A percentile compares a stretch with the other conserved stretches of the same genome.
Evolutionary conservation across 2,888 invertebrate genomes (phyloP).

Genomic region (Chromoteleia sp.): DNA sequence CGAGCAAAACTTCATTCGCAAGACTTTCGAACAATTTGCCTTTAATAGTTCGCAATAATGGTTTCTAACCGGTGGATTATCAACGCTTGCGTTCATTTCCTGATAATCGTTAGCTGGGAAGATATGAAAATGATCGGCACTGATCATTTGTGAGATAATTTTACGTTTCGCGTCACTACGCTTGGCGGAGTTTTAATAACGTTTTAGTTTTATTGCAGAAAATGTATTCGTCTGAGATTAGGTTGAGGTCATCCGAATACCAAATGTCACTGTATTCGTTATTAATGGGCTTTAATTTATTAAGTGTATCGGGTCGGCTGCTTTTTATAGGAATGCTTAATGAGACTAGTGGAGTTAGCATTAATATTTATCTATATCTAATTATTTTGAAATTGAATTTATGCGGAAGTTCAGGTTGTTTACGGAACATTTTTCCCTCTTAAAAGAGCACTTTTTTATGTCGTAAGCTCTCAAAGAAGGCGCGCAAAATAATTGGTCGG

Average conservation of each 20-base stretch:
- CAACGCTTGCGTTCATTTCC: constrained; percentile 47
- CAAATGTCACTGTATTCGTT: constrained; percentile 14
- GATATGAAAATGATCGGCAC: constrained; percentile 48
- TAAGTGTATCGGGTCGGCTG: not conserved
- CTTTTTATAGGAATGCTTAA: not conserved
- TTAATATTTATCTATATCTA: not conserved
- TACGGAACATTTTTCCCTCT: no score
- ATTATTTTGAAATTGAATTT: not conserved
- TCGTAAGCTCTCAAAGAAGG: no score
- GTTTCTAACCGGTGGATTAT: constrained; percentile 42
- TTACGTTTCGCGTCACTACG: constrained; percentile 25
- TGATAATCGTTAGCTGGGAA: constrained; percentile 31
- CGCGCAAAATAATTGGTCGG: no score
- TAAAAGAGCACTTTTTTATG: no score
- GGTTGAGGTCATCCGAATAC: constrained; percentile 43
- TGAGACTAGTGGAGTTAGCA: not conserved
- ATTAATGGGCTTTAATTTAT: constrained; percentile 17
- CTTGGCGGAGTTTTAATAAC: constrained; percentile 18
- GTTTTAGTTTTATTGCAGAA: constrained; percentile 10
- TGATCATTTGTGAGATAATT: constrained; percentile 47
- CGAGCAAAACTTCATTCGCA: constrained; percentile 34
- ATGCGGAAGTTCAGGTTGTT: no score
- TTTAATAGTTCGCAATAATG: constrained; percentile 42
- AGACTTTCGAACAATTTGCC: constrained; percentile 58
- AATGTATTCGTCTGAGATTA: constrained; percentile 19